Percentiles rank a stretch among this genome's conserved stretches.
Evolutionary conservation across 2,113 vertebrate genomes (phyloP).

Genomic region (Myotis davidii): DNA sequence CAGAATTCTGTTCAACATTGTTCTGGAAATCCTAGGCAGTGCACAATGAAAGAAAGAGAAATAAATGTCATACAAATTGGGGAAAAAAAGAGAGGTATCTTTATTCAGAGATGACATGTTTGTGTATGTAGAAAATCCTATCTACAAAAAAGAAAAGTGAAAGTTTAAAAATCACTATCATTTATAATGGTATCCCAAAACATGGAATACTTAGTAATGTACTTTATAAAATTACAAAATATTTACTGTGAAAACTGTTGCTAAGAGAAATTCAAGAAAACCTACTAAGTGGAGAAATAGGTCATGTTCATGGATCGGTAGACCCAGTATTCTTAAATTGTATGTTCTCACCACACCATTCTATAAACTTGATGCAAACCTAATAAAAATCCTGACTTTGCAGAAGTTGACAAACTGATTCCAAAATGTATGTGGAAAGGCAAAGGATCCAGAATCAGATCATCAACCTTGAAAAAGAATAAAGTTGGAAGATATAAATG

Average conservation of each 20-base stretch:
- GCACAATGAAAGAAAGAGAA: not conserved
- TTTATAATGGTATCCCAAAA: not conserved
- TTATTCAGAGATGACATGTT: not conserved
- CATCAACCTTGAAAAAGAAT: not conserved
- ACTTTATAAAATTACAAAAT: not conserved
- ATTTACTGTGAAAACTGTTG: not conserved
- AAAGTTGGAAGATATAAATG: not conserved
- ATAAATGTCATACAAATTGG: not conserved
- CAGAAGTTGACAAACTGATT: not conserved
- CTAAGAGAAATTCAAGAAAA: not conserved
- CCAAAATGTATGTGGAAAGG: not conserved
- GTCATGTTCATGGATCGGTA: not conserved
- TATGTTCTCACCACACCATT: not conserved
- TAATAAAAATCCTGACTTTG: not conserved
- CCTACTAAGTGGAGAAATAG: not conserved
- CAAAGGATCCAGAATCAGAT: not conserved
- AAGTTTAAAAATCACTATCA: not conserved
- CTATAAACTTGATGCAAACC: not conserved
- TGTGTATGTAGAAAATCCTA: not conserved
- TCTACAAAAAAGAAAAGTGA: not conserved
- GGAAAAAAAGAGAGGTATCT: not conserved
- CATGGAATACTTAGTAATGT: not conserved
- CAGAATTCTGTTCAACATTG: not conserved
- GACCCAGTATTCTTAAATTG: not conserved
- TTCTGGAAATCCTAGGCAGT: not conserved